phyloP scores from a whole-genome alignment of 2,113 vertebrate species.

The Eupsittula cactorum region DNA sequence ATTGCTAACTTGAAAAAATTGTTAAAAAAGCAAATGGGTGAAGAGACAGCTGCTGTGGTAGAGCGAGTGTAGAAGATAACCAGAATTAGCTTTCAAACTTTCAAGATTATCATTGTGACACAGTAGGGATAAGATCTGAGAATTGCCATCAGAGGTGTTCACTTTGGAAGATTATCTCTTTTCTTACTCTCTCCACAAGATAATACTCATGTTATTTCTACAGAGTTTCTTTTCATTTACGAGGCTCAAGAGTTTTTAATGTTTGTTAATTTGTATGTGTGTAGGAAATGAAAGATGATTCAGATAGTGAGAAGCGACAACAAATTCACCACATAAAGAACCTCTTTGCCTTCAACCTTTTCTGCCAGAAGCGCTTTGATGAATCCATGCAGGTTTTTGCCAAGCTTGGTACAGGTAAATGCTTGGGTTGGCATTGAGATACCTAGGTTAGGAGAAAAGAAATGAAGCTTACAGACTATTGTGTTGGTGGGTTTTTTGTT shows the following conservation, averaged over 20 bases:
- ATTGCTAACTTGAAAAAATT: neutral
- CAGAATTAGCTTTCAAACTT: neutral
- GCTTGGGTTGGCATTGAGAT: neutral
- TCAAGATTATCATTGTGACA: neutral
- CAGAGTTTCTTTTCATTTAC: neutral
- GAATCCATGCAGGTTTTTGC: slow-evolving; percentile 99
- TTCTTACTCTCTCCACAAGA: neutral
- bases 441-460: neutral
- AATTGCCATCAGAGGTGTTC: neutral
- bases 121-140: neutral
- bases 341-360: slow-evolving; percentile 96
- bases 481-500: neutral
- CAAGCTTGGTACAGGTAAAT: slow-evolving; percentile 95
- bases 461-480: neutral
- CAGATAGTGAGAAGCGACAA: slow-evolving; percentile 93
- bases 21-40: neutral
- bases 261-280: neutral
- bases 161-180: neutral
- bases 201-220: neutral
- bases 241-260: neutral
- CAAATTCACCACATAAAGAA: slow-evolving; percentile 99
- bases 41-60: neutral
- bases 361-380: slow-evolving; percentile 98
- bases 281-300: slow-evolving; percentile 98
- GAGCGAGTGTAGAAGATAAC: neutral